Conservation (phyloP, 2,888 invertebrate genomes). For the Ormyrus thymus region DNA sequence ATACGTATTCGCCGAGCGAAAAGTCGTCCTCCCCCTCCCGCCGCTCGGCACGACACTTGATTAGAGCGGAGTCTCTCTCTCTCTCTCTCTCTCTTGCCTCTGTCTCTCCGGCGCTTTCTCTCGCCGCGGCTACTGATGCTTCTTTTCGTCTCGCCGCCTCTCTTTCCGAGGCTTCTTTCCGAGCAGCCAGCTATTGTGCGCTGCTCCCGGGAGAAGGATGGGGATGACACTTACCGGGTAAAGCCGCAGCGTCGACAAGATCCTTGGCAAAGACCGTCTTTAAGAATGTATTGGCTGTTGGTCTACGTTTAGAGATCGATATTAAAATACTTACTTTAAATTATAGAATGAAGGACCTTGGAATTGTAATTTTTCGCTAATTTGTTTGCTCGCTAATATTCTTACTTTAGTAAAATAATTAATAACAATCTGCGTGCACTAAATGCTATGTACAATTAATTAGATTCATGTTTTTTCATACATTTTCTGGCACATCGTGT, state of each 20-base stretch:
- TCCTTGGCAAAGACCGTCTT: slow-evolving; percentile 3
- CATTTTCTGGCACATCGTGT: too few relatives aligned
- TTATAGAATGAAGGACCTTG: too few relatives aligned
- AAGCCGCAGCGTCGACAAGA: neutral
- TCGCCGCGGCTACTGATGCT: neutral
- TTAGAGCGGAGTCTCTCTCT: slow-evolving; percentile 25
- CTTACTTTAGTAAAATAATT: too few relatives aligned
- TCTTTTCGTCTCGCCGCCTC: neutral
- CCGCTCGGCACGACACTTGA: slow-evolving; percentile 37
- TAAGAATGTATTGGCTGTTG: slow-evolving; percentile 4
- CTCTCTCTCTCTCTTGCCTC: neutral
- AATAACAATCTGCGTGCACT: too few relatives aligned
- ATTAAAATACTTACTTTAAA: neutral
- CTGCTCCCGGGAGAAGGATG: neutral
- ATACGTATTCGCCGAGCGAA: slow-evolving; percentile 46
- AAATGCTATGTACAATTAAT: too few relatives aligned
- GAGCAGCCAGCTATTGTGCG: too few relatives aligned
- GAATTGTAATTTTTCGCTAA: too few relatives aligned
- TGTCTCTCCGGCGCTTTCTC: neutral
- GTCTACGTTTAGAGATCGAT: neutral
- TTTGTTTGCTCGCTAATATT: too few relatives aligned
- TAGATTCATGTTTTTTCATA: too few relatives aligned
- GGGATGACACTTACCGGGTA: slow-evolving; percentile 13
- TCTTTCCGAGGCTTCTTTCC: neutral
- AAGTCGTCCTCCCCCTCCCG: slow-evolving; percentile 3